These are phyloP conservation scores for Sipunculus nudus DNA, from an alignment of 2,888 invertebrate species.

Conservation along the genomic window DNA sequence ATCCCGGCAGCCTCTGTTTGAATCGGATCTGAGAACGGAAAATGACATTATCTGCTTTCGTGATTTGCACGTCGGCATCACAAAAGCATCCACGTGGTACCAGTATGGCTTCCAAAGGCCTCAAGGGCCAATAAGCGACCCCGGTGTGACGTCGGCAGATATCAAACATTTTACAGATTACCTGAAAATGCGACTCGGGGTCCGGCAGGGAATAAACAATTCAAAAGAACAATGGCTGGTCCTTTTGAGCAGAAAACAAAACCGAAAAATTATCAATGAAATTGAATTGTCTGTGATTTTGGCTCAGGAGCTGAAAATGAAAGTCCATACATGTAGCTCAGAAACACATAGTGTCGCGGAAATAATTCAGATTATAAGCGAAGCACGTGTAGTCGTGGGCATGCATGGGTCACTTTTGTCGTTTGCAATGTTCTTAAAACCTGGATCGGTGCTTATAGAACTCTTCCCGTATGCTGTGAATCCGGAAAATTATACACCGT, in stretches of 20 bases:
- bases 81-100: constrained; percentile 67
- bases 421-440: constrained; percentile 65
- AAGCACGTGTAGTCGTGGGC: constrained; percentile 60
- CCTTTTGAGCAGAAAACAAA: constrained; percentile 62
- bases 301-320: constrained; percentile 43
- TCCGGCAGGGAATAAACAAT: background rate
- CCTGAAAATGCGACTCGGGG: constrained; percentile 10
- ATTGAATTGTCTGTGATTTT: constrained; percentile 59
- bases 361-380: constrained; percentile 48
- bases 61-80: constrained; percentile 64
- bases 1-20: constrained; percentile 43
- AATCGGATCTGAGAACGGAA: constrained; percentile 33
- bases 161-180: constrained; percentile 23
- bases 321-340: constrained; percentile 51
- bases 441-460: constrained; percentile 66
- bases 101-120: constrained; percentile 69
- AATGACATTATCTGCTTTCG: constrained; percentile 62
- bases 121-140: constrained; percentile 63
- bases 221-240: constrained; percentile 44
- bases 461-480: constrained; percentile 69
- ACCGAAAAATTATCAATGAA: constrained; percentile 68
- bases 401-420: constrained; percentile 68
- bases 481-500: constrained; percentile 67
- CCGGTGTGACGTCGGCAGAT: constrained; percentile 40
- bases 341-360: constrained; percentile 54